Evolutionary conservation across 2,113 vertebrate species (phyloP).

Genomic region (Brachypodius melanocephalos): DNA sequence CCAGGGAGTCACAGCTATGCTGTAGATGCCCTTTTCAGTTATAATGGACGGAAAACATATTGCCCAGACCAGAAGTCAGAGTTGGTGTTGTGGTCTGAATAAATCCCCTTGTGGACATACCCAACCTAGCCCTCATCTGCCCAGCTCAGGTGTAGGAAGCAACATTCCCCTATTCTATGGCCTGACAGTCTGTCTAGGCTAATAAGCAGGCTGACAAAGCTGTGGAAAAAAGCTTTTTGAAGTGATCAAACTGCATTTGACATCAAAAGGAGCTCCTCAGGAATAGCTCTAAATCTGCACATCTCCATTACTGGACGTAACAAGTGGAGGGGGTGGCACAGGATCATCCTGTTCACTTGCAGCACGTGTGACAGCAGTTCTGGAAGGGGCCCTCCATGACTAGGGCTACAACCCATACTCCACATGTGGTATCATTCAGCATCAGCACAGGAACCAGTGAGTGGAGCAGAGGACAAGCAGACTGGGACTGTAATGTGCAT

Average conservation of each 20-base stretch:
- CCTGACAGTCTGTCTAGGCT: not conserved
- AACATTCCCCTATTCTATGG: not conserved
- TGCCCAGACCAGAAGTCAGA: not conserved
- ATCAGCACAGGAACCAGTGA: accelerated
- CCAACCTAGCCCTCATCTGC: not conserved
- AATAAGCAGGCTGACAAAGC: not conserved
- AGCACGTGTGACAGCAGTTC: not conserved
- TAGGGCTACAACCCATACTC: accelerated
- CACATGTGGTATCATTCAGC: not conserved
- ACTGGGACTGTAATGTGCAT: not conserved
- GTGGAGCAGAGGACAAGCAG: not conserved
- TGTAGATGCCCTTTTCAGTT: not conserved
- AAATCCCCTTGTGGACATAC: not conserved
- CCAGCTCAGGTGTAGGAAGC: not conserved
- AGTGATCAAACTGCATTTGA: not conserved
- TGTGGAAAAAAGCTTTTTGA: not conserved
- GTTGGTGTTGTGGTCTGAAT: not conserved
- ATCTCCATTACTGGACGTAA: not conserved
- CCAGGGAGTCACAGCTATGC: not conserved
- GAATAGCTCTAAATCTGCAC: not conserved
- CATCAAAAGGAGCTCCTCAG: not conserved
- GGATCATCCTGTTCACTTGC: not conserved
- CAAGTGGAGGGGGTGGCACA: not conserved
- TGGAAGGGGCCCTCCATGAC: not conserved
- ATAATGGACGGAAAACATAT: not conserved